Evolutionary conservation across 2,113 vertebrate species (phyloP).

Genomic region (Menidia beryllina): DNA sequence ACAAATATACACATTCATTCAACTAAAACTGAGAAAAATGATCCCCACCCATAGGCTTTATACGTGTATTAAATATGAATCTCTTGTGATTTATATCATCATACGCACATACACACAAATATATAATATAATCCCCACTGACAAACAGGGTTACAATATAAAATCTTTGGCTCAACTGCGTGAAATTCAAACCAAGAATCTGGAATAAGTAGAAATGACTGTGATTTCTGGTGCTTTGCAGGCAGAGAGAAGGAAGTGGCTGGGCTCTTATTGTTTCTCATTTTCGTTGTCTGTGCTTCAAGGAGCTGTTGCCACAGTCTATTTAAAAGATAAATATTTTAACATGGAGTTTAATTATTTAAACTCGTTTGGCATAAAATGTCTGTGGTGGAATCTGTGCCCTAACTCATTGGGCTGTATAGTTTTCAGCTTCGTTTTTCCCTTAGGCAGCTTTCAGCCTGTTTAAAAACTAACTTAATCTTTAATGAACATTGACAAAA

Average conservation of each 20-base stretch:
- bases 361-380: neutral
- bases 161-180: too few species aligned
- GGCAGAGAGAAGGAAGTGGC: neutral
- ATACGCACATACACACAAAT: too few species aligned
- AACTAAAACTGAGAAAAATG: too few species aligned
- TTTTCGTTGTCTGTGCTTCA: neutral
- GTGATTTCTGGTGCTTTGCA: neutral
- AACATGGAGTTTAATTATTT: slow-evolving; percentile 6
- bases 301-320: neutral
- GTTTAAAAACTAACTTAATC: neutral
- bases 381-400: neutral
- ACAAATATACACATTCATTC: too few species aligned
- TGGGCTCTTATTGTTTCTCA: neutral
- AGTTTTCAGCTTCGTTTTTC: neutral
- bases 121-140: too few species aligned
- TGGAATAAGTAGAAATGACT: neutral
- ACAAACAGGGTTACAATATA: too few species aligned
- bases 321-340: neutral
- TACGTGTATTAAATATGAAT: too few species aligned
- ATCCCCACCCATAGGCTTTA: too few species aligned
- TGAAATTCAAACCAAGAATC: neutral
- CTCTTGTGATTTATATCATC: too few species aligned
- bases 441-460: neutral
- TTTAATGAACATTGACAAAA: neutral
- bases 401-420: neutral